Percentiles rank a stretch among this genome's conserved stretches.
phyloP scores from a whole-genome alignment of 2,888 invertebrate genomes.

The Incurvaria masculella region DNA sequence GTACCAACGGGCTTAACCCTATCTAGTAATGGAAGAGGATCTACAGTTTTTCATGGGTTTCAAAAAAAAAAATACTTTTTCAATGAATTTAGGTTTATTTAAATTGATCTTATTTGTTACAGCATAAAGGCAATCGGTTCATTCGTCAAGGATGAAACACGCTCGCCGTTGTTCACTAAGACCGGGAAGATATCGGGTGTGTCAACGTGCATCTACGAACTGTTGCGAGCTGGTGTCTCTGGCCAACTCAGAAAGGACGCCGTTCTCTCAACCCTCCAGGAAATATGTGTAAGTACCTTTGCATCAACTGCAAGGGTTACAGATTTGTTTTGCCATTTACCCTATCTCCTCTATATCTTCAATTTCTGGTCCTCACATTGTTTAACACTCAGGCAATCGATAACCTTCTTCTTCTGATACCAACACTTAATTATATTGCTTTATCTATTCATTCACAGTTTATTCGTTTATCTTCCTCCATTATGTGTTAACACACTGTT shows the following conservation, averaged over 20 bases:
- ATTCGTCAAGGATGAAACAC: slow-evolving; percentile 61
- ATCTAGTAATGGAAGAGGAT: too few species aligned
- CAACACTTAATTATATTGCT: not conserved
- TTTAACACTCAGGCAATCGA: not conserved
- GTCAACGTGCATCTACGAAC: slow-evolving; percentile 73
- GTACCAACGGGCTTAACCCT: too few species aligned
- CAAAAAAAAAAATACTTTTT: too few species aligned
- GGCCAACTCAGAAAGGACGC: slow-evolving; percentile 77
- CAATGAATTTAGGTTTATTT: too few species aligned
- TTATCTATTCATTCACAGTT: not conserved
- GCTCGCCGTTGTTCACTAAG: slow-evolving; percentile 61
- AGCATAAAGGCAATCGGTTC: slow-evolving; percentile 65
- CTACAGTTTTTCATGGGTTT: too few species aligned
- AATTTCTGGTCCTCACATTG: not conserved
- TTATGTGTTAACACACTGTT: slow-evolving; percentile 1
- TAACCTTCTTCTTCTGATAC: not conserved
- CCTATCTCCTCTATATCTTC: not conserved
- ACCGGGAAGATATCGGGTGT: slow-evolving; percentile 62
- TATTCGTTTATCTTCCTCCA: too few species aligned
- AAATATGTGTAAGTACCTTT: slow-evolving; percentile 72
- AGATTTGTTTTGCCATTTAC: not conserved
- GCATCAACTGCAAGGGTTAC: not conserved
- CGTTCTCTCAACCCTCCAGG: slow-evolving; percentile 67
- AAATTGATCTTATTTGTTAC: too few species aligned
- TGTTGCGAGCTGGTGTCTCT: slow-evolving; percentile 73